These are phyloP conservation scores for Ramazzottius varieornatus DNA, from an alignment of 2,888 invertebrate species.

Conservation along the genomic window DNA sequence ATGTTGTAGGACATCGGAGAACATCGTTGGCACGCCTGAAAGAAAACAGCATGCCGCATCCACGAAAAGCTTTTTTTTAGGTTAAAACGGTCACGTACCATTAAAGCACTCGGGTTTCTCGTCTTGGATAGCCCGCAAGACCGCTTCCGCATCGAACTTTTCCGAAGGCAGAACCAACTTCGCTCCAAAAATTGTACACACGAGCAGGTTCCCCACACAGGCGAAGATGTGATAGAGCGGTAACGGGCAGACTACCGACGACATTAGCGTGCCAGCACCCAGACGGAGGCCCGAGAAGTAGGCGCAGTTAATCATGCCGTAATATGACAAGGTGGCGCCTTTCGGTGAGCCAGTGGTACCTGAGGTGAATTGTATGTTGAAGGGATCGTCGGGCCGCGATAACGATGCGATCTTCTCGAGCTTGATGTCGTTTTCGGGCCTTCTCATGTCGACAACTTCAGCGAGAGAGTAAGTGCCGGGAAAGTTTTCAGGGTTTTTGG, in stretches of 20 bases:
- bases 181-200: background rate
- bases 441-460: background rate
- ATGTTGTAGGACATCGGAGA: slow-evolving; percentile 20
- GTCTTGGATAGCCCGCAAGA: background rate
- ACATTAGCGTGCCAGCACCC: background rate
- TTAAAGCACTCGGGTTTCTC: background rate
- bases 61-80: too few species aligned
- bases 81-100: background rate
- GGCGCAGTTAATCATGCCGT: background rate
- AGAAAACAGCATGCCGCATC: too few species aligned
- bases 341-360: background rate
- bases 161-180: slow-evolving; percentile 32
- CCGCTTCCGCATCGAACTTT: slow-evolving; percentile 21
- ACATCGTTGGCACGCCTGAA: slow-evolving; percentile 22
- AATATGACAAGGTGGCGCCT: background rate
- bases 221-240: slow-evolving; percentile 3
- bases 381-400: background rate
- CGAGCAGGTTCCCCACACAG: background rate
- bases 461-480: background rate
- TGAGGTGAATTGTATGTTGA: background rate
- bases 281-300: background rate
- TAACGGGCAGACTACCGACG: background rate
- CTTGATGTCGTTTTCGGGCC: background rate
- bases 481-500: background rate
- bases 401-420: background rate